A percentile compares a stretch with the other conserved stretches of the same genome.
phyloP scores from a whole-genome alignment of 2,113 vertebrate species.

The Poecilia latipinna region DNA sequence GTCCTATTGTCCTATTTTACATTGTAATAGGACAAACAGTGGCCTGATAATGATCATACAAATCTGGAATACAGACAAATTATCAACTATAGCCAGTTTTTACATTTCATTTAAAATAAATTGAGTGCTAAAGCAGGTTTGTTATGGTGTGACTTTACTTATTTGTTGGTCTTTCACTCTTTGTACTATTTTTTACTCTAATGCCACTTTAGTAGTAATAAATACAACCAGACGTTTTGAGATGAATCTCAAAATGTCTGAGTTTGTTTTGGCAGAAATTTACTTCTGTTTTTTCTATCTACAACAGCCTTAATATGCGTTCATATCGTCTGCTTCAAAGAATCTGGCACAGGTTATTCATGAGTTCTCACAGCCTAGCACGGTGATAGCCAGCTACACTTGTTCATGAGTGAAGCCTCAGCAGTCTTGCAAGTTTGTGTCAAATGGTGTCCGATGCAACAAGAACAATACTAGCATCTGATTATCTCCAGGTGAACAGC shows the following conservation, averaged over 20 bases:
- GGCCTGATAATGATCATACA: neutral
- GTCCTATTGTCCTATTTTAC: neutral
- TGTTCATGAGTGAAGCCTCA: neutral
- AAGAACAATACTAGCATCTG: neutral
- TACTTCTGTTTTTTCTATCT: too few relatives aligned
- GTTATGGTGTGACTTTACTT: too few relatives aligned
- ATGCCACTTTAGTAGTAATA: too few relatives aligned
- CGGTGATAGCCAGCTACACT: neutral
- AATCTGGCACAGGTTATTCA: too few relatives aligned
- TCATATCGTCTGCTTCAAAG: too few relatives aligned
- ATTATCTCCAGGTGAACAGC: conserved; percentile 40
- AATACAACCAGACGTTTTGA: too few relatives aligned
- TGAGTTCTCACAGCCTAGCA: too few relatives aligned
- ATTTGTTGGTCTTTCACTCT: too few relatives aligned
- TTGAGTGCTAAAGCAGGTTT: neutral
- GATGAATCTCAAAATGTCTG: too few relatives aligned
- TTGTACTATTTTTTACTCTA: too few relatives aligned
- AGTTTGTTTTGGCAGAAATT: too few relatives aligned
- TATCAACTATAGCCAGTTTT: neutral
- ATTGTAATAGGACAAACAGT: neutral
- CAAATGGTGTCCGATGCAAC: neutral
- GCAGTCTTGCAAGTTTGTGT: neutral
- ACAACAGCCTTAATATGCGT: too few relatives aligned
- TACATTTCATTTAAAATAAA: neutral
- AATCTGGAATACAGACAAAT: neutral